These are phyloP conservation scores for Deilephila porcellus DNA, from an alignment of 2,888 invertebrate species.

Conservation along the genomic window DNA sequence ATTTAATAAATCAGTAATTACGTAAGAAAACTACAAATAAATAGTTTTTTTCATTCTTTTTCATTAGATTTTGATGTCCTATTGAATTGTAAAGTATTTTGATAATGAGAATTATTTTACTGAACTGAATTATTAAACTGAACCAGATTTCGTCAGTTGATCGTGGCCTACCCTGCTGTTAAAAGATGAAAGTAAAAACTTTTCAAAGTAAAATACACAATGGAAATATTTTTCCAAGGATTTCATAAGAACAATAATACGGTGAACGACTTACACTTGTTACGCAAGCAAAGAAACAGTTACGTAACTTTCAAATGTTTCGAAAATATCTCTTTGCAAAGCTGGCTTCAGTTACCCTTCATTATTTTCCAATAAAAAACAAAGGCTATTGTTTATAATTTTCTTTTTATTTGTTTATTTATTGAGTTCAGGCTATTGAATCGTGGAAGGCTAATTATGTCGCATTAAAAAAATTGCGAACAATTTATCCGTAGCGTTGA, in stretches of 20 bases:
- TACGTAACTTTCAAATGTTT: conserved; percentile 1
- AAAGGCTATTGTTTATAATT: not conserved
- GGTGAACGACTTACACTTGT: not conserved
- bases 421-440: no score
- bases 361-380: not conserved
- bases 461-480: no score
- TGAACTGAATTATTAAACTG: no score
- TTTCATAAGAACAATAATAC: conserved; percentile 10
- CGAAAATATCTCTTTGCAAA: not conserved
- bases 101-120: not conserved
- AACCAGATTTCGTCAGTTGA: not conserved
- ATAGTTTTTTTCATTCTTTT: no score
- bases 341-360: not conserved
- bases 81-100: no score
- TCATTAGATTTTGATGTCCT: no score
- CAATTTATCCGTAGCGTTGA: no score
- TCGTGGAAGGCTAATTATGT: no score
- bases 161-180: not conserved
- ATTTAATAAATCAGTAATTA: no score
- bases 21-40: no score
- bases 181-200: not conserved
- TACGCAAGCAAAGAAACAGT: not conserved
- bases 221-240: not conserved
- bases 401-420: not conserved
- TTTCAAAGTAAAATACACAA: not conserved